These are phyloP conservation scores for Manis pentadactyla DNA, from an alignment of 2,797 vertebrate species.

Conservation along the genomic window DNA sequence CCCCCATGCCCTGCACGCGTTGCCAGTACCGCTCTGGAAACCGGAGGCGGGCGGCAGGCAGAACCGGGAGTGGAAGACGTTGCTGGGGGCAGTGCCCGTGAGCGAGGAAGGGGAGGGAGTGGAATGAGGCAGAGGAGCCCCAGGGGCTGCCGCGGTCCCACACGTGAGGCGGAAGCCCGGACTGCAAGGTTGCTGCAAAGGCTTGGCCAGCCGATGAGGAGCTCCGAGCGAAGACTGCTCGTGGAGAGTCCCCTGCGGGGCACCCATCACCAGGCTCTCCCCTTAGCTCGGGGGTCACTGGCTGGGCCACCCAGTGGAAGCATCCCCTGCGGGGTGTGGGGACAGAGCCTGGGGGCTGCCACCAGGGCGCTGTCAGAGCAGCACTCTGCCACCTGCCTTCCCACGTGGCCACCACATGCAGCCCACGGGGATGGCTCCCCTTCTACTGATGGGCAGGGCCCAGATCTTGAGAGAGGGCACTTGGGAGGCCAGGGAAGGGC, in stretches of 20 bases:
- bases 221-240: neutral
- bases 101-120: too few species aligned
- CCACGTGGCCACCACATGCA: too few species aligned
- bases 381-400: too few species aligned
- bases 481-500: neutral
- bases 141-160: neutral
- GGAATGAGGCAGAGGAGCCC: neutral
- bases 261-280: rapidly evolving
- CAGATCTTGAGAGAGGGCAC: too few species aligned
- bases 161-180: neutral
- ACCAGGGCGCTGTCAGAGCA: too few species aligned
- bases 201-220: neutral
- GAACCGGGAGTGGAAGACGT: neutral
- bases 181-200: neutral
- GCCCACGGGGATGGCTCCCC: too few species aligned
- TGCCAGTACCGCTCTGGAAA: rapidly evolving
- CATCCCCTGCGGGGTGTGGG: neutral
- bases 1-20: rapidly evolving
- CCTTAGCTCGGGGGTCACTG: neutral
- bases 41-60: rapidly evolving
- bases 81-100: neutral
- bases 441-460: too few species aligned
- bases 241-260: too few species aligned
- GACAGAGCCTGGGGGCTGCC: too few species aligned
- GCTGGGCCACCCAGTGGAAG: rapidly evolving